Conservation (phyloP, 2,888 invertebrate genomes). For the Stenichneumon culpator region DNA sequence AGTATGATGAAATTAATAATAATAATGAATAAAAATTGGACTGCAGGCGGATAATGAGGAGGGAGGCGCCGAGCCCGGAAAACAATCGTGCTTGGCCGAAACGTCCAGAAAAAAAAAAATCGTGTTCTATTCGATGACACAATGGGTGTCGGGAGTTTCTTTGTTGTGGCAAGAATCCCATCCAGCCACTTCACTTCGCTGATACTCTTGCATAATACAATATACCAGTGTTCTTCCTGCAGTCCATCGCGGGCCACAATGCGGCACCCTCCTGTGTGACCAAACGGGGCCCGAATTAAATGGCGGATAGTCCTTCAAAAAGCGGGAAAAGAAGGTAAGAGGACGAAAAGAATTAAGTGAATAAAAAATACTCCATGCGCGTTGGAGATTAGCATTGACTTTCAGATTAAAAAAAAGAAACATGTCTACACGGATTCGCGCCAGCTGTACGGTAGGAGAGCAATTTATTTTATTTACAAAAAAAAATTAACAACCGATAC, state of each 20-base stretch:
- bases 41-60: conserved; percentile 5
- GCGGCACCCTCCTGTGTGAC: conserved; percentile 68
- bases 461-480: too few relatives aligned
- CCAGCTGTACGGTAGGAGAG: too few relatives aligned
- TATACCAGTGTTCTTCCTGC: background rate
- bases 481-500: too few relatives aligned
- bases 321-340: background rate
- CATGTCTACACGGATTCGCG: too few relatives aligned
- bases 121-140: conserved; percentile 61
- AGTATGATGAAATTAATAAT: background rate
- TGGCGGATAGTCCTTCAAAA: background rate
- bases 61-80: conserved; percentile 42
- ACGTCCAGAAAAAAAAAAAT: conserved; percentile 36
- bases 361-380: background rate
- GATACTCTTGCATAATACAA: background rate
- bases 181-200: background rate
- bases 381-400: background rate
- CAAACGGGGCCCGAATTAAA: conserved; percentile 50
- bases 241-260: conserved; percentile 48
- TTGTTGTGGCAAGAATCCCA: background rate
- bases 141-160: conserved; percentile 53
- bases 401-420: background rate
- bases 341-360: background rate
- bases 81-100: conserved; percentile 53
- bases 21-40: background rate